A percentile compares a stretch with the other conserved stretches of the same genome.
Conservation (phyloP, 2,113 vertebrate genomes). For the Furnarius figulus region DNA sequence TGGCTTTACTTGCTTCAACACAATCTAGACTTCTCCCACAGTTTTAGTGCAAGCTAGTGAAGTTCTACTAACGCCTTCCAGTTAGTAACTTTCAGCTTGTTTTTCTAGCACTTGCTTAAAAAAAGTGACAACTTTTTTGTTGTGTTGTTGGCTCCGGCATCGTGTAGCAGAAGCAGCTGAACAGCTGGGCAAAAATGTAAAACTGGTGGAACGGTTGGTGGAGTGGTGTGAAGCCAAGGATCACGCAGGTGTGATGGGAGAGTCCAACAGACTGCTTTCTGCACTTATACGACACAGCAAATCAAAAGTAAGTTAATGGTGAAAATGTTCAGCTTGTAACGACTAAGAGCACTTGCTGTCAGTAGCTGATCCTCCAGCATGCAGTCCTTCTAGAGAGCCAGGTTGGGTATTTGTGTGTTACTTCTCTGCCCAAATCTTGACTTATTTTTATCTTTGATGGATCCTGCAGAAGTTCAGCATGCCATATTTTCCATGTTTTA, state of each 20-base stretch:
- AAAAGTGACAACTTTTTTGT: slow-evolving; percentile 37
- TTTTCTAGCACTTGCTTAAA: slow-evolving; percentile 7
- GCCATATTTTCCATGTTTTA: not conserved
- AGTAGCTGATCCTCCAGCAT: fast-evolving
- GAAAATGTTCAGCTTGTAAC: not conserved
- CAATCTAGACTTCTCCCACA: not conserved
- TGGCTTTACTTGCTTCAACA: not conserved
- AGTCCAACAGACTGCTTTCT: slow-evolving; percentile 95
- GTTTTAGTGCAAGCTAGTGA: not conserved
- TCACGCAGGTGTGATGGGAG: slow-evolving; percentile 97
- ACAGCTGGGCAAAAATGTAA: slow-evolving; percentile 91
- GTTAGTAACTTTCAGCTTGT: slow-evolving; percentile 7
- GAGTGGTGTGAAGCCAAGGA: slow-evolving; percentile 99
- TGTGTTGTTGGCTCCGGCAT: slow-evolving; percentile 36
- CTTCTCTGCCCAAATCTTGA: not conserved
- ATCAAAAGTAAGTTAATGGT: slow-evolving; percentile 86
- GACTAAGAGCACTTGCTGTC: not conserved
- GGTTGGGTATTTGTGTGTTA: not conserved
- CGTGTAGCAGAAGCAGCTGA: slow-evolving; percentile 90
- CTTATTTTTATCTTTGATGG: not conserved
- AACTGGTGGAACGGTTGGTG: slow-evolving; percentile 91
- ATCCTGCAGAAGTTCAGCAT: not conserved
- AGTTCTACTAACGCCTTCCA: not conserved
- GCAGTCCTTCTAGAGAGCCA: not conserved
- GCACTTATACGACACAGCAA: slow-evolving; percentile 98